These are phyloP conservation scores for Riparia riparia DNA, from an alignment of 2,113 vertebrate species.

Conservation along the genomic window DNA sequence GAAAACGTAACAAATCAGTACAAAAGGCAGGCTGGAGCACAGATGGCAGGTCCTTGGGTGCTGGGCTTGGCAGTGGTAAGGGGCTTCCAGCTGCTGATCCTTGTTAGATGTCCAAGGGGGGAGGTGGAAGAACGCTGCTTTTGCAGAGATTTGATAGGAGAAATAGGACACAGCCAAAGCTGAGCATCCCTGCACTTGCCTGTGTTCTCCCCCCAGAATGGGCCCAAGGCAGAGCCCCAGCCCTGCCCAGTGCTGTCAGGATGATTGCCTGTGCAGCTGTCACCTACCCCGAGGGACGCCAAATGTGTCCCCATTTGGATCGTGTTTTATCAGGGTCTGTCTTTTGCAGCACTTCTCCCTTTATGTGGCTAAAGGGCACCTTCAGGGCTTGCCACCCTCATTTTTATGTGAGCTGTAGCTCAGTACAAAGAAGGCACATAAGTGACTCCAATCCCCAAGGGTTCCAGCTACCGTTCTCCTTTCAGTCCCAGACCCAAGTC, in stretches of 20 bases:
- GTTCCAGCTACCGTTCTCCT: background rate
- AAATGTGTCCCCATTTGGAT: background rate
- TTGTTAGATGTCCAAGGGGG: background rate
- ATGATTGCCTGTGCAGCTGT: background rate
- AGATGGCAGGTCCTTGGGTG: slow-evolving; percentile 25
- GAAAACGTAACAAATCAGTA: slow-evolving; percentile 32
- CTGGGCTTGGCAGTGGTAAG: background rate
- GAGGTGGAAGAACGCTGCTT: background rate
- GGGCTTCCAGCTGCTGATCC: slow-evolving; percentile 30
- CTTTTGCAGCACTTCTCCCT: background rate
- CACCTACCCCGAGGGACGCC: background rate
- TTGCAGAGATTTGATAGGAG: background rate
- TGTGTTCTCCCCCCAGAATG: background rate
- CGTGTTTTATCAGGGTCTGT: background rate
- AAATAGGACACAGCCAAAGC: background rate
- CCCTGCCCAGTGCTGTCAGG: background rate
- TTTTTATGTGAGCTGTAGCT: background rate
- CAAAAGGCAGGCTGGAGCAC: background rate
- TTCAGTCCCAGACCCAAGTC: background rate
- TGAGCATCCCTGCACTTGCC: background rate
- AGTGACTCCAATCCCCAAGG: background rate
- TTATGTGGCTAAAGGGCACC: slow-evolving; percentile 19
- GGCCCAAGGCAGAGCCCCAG: background rate
- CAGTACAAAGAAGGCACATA: background rate
- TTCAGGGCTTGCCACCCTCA: slow-evolving; percentile 4